Conservation (phyloP, 2,113 vertebrate genomes). For the Mirza zaza region DNA sequence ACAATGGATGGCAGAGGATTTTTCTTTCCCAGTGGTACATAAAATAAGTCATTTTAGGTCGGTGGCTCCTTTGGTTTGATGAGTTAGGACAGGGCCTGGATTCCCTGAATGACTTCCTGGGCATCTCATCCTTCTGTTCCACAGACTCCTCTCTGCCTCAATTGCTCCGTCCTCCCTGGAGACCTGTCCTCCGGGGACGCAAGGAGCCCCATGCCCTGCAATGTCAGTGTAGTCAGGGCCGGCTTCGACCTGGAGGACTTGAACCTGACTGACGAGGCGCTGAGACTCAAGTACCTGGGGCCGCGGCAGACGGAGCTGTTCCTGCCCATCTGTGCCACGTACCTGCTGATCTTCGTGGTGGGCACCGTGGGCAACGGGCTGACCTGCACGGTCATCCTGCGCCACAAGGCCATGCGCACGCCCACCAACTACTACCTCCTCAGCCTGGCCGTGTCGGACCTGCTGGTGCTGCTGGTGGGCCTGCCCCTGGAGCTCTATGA, state of each 20-base stretch:
- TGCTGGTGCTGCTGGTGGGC: constrained; percentile 93
- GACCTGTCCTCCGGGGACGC: constrained; percentile 16
- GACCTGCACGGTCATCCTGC: constrained; percentile 92
- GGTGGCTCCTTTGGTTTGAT: neutral
- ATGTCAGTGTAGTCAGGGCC: constrained; percentile 71
- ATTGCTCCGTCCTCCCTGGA: constrained; percentile 31
- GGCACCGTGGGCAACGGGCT: constrained; percentile 91
- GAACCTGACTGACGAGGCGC: constrained; percentile 87
- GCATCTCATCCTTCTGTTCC: neutral
- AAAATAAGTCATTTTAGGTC: neutral
- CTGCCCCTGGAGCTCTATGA: constrained; percentile 96
- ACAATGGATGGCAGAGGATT: neutral
- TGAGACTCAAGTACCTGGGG: constrained; percentile 89
- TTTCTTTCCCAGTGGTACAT: neutral
- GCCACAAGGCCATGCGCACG: constrained; percentile 92
- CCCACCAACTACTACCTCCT: constrained; percentile 97
- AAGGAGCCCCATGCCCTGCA: constrained; percentile 74
- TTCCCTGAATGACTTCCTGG: neutral
- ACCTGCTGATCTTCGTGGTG: constrained; percentile 92
- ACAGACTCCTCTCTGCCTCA: constrained; percentile 50
- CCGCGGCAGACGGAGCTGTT: constrained; percentile 89
- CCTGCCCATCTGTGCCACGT: constrained; percentile 89
- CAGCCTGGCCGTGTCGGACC: constrained; percentile 94
- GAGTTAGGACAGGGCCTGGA: neutral
- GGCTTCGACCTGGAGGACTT: constrained; percentile 72